Evolutionary conservation across 2,888 invertebrate genomes (phyloP).

Genomic region (Ormyrus labotus): DNA sequence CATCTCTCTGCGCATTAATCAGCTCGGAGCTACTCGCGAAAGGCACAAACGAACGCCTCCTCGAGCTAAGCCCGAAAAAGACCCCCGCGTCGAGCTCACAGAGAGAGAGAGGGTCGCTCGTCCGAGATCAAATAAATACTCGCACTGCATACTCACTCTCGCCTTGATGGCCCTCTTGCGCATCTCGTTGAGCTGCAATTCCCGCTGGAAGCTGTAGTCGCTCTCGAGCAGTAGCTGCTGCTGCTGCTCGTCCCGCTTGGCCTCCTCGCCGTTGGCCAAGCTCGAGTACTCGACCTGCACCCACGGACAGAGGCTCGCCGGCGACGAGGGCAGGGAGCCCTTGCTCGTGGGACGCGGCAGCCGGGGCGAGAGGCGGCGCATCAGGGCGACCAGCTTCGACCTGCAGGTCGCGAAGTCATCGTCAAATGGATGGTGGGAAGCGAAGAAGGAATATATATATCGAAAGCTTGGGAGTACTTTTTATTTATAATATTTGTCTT

Average conservation of each 20-base stretch:
- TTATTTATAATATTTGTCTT: too few relatives aligned
- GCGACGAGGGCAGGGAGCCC: slow-evolving; percentile 67
- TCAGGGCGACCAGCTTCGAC: slow-evolving; percentile 71
- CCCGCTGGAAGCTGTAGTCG: slow-evolving; percentile 70
- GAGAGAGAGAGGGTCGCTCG: neutral
- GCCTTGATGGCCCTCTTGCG: slow-evolving; percentile 55
- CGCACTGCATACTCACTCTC: slow-evolving; percentile 23
- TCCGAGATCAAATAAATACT: too few relatives aligned
- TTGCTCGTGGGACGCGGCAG: slow-evolving; percentile 69
- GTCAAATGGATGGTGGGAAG: too few relatives aligned
- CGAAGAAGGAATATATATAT: too few relatives aligned
- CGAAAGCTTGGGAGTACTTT: too few relatives aligned
- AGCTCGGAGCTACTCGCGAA: too few relatives aligned
- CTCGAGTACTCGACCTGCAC: slow-evolving; percentile 72
- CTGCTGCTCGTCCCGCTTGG: neutral
- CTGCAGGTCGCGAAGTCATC: neutral
- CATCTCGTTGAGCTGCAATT: slow-evolving; percentile 70
- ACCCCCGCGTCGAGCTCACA: too few relatives aligned
- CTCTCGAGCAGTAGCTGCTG: slow-evolving; percentile 57
- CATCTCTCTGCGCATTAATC: too few relatives aligned
- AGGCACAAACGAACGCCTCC: too few relatives aligned
- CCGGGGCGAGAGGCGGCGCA: slow-evolving; percentile 71
- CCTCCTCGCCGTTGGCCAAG: neutral
- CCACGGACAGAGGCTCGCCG: slow-evolving; percentile 70
- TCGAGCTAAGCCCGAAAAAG: too few relatives aligned